A percentile compares a stretch with the other conserved stretches of the same genome.
Conservation (phyloP, 1,140 invertebrate genomes). For the Nomia melanderi region DNA sequence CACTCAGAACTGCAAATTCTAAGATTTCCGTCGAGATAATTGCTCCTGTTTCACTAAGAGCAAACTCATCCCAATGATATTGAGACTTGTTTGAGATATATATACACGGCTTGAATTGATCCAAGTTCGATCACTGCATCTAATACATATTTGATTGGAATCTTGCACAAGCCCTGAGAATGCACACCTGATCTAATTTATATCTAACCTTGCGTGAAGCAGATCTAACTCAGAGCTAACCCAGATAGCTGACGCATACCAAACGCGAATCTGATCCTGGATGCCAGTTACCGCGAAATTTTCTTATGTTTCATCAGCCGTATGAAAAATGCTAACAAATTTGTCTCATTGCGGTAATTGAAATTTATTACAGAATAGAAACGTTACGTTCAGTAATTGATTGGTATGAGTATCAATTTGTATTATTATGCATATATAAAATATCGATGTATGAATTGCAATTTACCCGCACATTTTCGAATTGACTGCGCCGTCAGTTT, state of each 20-base stretch:
- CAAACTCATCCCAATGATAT: background rate
- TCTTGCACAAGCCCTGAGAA: conserved; percentile 1
- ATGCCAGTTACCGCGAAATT: background rate
- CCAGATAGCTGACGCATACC: background rate
- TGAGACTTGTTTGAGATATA: background rate
- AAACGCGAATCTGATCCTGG: background rate
- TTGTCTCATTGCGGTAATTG: background rate
- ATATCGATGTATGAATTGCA: background rate
- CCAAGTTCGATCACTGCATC: background rate
- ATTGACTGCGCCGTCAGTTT: background rate
- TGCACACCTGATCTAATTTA: conserved; percentile 1
- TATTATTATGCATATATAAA: background rate
- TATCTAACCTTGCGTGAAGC: background rate
- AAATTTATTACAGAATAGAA: background rate
- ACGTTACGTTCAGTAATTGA: background rate
- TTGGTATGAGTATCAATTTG: background rate
- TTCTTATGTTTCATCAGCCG: background rate
- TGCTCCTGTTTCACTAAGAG: background rate
- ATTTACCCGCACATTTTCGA: background rate
- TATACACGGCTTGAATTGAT: background rate
- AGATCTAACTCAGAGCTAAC: background rate
- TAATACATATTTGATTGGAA: conserved; percentile 7
- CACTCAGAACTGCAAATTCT: conserved; percentile 8
- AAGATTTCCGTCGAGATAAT: conserved; percentile 27
- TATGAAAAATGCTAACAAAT: background rate